Conservation (phyloP, 2,113 vertebrate species). For the Gambusia affinis region DNA sequence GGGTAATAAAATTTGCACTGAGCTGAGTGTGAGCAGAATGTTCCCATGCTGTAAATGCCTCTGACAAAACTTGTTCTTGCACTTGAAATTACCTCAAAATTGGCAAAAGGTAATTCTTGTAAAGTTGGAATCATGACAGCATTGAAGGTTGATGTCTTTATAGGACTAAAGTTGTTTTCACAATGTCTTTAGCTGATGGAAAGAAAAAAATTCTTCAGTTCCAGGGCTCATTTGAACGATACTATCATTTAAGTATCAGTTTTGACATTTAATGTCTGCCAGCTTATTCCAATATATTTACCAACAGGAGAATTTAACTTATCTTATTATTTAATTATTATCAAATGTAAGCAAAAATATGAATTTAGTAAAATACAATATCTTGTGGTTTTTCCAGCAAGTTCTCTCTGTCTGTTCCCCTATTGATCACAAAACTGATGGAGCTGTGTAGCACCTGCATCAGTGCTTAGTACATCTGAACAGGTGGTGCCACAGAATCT, state of each 20-base stretch:
- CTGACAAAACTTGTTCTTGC: neutral
- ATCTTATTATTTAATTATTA: neutral
- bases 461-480: neutral
- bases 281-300: neutral
- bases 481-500: neutral
- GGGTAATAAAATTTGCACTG: neutral
- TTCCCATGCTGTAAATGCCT: neutral
- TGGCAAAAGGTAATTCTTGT: conserved; percentile 5
- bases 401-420: neutral
- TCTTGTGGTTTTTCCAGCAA: neutral
- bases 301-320: neutral
- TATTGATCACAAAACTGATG: conserved; percentile 1
- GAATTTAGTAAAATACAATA: neutral
- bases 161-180: neutral
- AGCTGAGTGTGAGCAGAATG: conserved; percentile 9
- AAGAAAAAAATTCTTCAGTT: neutral
- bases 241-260: neutral
- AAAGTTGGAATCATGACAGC: conserved; percentile 9
- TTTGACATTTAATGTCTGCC: neutral
- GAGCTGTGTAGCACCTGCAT: neutral
- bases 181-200: too few species aligned
- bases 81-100: conserved; percentile 23
- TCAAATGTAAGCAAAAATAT: neutral
- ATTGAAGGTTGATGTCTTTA: conserved; percentile 4
- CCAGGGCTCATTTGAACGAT: neutral